phyloP scores from a whole-genome alignment of 2,888 invertebrate species.

The Apantesis nais region DNA sequence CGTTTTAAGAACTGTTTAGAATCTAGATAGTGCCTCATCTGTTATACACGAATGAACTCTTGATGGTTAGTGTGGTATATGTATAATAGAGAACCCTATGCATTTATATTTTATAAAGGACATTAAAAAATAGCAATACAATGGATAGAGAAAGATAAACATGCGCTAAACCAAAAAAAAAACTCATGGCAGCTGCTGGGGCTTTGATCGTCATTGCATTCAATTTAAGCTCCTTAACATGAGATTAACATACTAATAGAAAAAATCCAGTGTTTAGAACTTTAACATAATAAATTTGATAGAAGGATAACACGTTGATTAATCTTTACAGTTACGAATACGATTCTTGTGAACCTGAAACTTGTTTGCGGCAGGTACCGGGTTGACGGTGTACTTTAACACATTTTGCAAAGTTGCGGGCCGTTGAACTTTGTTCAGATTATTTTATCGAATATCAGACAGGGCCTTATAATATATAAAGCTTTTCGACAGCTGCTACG shows the following conservation, averaged over 20 bases:
- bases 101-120: too few relatives aligned
- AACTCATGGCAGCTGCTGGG: background rate
- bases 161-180: background rate
- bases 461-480: background rate
- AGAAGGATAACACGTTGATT: background rate
- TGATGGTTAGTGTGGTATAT: too few relatives aligned
- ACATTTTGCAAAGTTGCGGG: background rate
- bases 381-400: background rate
- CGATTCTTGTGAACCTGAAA: background rate
- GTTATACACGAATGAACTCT: too few relatives aligned
- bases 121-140: background rate
- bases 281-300: background rate
- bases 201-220: background rate
- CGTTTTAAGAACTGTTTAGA: too few relatives aligned
- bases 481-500: background rate
- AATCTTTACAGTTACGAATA: background rate
- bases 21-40: too few relatives aligned
- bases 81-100: too few relatives aligned
- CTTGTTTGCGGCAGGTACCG: background rate
- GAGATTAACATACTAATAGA: too few relatives aligned
- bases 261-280: too few relatives aligned
- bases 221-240: background rate
- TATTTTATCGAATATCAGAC: background rate
- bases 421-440: background rate
- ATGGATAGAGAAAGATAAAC: background rate